These are phyloP conservation scores for Agriopis marginaria DNA, from an alignment of 2,888 invertebrate genomes.

Conservation along the genomic window DNA sequence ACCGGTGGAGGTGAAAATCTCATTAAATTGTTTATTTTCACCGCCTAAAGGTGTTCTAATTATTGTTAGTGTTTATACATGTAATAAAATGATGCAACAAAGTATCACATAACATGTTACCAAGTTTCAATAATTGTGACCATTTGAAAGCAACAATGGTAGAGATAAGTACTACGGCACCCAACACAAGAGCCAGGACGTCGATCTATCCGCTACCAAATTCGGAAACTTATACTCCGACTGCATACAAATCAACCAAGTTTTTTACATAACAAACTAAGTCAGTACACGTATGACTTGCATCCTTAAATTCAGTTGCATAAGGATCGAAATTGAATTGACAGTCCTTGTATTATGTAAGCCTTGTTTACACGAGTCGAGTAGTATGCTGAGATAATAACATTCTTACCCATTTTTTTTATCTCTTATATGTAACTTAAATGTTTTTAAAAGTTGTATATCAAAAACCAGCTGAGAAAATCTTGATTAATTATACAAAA, in stretches of 20 bases:
- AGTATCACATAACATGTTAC: constrained; percentile 5
- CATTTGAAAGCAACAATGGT: constrained; percentile 18
- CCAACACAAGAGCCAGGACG: constrained; percentile 15
- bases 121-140: constrained; percentile 3
- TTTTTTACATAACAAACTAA: constrained; percentile 26
- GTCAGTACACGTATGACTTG: background rate
- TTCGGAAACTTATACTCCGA: constrained; percentile 24
- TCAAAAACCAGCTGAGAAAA: too few relatives aligned
- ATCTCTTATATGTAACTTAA: too few relatives aligned
- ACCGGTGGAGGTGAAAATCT: too few relatives aligned
- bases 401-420: background rate
- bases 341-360: constrained; percentile 8
- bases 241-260: constrained; percentile 25
- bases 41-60: background rate
- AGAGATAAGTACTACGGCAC: background rate
- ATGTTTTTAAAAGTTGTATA: too few relatives aligned
- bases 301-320: constrained; percentile 13
- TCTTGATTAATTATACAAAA: too few relatives aligned
- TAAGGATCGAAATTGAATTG: constrained; percentile 19
- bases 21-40: too few relatives aligned
- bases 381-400: background rate
- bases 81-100: constrained; percentile 8
- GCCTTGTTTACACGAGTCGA: constrained; percentile 5
- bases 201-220: constrained; percentile 29
- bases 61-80: background rate